A percentile compares a stretch with the other conserved stretches of the same genome.
phyloP scores from a whole-genome alignment of 2,113 vertebrate species.

The Malurus melanocephalus region DNA sequence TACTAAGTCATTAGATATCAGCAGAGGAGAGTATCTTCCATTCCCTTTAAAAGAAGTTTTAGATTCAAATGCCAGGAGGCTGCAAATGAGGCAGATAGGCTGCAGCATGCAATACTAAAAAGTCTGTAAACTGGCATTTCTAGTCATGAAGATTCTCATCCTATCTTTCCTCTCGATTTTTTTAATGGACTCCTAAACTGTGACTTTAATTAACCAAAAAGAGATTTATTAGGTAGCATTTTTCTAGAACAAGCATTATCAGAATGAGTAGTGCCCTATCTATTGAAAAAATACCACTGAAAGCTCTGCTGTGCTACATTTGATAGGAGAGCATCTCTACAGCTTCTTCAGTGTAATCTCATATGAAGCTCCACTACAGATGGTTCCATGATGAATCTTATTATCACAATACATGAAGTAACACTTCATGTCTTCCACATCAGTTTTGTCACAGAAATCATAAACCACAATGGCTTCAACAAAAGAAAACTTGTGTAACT shows the following conservation, averaged over 20 bases:
- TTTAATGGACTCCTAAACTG: neutral
- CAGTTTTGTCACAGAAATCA: conserved; percentile 1
- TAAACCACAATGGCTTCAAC: neutral
- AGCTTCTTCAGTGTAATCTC: neutral
- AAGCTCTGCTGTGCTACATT: neutral
- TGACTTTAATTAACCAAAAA: neutral
- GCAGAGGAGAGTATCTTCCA: neutral
- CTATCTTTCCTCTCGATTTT: neutral
- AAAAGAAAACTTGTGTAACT: neutral
- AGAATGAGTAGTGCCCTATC: neutral
- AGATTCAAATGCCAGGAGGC: neutral
- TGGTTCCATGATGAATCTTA: neutral
- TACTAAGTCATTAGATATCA: neutral
- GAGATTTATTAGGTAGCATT: neutral
- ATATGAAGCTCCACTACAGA: neutral
- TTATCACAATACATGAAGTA: neutral
- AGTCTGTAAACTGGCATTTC: neutral
- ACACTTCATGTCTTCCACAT: neutral
- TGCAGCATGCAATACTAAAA: neutral
- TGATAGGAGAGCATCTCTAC: neutral
- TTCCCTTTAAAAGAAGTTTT: neutral
- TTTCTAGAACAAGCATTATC: neutral
- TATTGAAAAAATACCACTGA: neutral
- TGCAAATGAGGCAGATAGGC: neutral
- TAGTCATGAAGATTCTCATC: neutral